Percentiles rank a stretch among this genome's conserved stretches.
These are phyloP conservation scores for Rhagophthalmus giganteus DNA, from an alignment of 2,888 invertebrate species.

Conservation along the genomic window DNA sequence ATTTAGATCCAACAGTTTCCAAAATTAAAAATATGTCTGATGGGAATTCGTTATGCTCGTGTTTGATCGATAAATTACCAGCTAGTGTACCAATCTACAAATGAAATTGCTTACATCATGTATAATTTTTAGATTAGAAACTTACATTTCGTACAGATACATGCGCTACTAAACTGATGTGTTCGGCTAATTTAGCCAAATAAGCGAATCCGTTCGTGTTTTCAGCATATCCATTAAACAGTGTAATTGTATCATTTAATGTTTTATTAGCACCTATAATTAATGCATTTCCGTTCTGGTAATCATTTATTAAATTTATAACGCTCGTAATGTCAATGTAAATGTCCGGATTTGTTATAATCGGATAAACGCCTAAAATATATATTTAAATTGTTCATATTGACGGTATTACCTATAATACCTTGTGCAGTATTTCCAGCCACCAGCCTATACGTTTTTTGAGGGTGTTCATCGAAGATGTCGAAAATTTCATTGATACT, in stretches of 20 bases:
- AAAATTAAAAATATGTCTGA: conserved; percentile 72
- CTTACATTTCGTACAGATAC: conserved; percentile 73
- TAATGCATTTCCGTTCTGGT: conserved; percentile 54
- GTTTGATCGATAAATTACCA: conserved; percentile 72
- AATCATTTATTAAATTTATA: conserved; percentile 58
- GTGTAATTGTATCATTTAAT: conserved; percentile 59
- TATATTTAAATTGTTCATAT: conserved; percentile 20
- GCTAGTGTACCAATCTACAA: conserved; percentile 67
- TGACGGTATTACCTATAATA: too few relatives aligned
- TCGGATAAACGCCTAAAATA: conserved; percentile 52
- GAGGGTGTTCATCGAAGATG: conserved; percentile 54
- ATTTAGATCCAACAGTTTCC: conserved; percentile 62
- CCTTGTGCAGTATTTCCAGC: conserved; percentile 79
- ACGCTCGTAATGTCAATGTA: conserved; percentile 68
- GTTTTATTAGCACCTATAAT: conserved; percentile 64
- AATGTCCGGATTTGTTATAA: conserved; percentile 48
- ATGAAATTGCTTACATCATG: not conserved
- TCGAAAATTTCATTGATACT: conserved; percentile 61
- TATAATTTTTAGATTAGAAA: too few relatives aligned
- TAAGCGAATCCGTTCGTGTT: conserved; percentile 62
- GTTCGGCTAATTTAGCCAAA: conserved; percentile 61
- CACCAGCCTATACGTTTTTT: conserved; percentile 62
- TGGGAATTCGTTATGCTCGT: conserved; percentile 67
- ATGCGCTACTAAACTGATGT: conserved; percentile 71
- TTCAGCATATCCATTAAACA: conserved; percentile 54